phyloP scores from a whole-genome alignment of 1,140 invertebrate species.

The Bombus huntii region DNA sequence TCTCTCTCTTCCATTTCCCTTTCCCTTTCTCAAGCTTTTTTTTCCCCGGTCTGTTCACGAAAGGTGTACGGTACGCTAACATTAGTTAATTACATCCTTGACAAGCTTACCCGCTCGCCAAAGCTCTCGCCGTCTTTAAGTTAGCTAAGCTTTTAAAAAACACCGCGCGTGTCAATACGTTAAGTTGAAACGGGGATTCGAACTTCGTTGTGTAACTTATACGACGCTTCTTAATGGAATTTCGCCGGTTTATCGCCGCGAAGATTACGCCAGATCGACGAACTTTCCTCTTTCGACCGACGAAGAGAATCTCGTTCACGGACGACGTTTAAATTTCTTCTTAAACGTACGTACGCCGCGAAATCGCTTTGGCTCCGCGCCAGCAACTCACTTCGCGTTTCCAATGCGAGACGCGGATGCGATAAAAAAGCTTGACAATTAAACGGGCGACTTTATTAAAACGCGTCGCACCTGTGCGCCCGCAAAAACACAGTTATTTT shows the following conservation, averaged over 20 bases:
- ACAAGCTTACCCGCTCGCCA: constrained; percentile 13
- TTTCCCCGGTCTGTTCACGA: neutral
- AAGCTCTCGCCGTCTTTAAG: neutral
- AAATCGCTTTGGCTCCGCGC: neutral
- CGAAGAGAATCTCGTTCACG: neutral
- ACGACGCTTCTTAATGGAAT: constrained; percentile 22
- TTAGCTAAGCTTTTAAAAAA: neutral
- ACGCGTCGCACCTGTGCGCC: constrained; percentile 35
- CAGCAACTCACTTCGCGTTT: neutral
- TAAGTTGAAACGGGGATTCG: neutral
- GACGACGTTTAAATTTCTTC: constrained; percentile 9
- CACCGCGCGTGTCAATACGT: constrained; percentile 30
- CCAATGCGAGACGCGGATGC: neutral
- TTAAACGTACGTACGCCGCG: neutral
- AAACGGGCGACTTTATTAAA: constrained; percentile 52
- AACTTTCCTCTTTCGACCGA: neutral
- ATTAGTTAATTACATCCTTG: constrained; percentile 43
- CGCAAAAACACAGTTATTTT: constrained; percentile 28
- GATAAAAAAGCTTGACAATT: constrained; percentile 42
- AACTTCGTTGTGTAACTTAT: constrained; percentile 20
- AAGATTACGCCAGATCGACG: constrained; percentile 13
- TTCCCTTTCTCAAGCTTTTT: neutral
- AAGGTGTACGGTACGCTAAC: neutral
- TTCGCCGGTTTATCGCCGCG: neutral
- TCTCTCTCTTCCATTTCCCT: too few relatives aligned